A percentile compares a stretch with the other conserved stretches of the same genome.
Conservation (phyloP, 2,888 invertebrate genomes). For the Campaea margaritaria region DNA sequence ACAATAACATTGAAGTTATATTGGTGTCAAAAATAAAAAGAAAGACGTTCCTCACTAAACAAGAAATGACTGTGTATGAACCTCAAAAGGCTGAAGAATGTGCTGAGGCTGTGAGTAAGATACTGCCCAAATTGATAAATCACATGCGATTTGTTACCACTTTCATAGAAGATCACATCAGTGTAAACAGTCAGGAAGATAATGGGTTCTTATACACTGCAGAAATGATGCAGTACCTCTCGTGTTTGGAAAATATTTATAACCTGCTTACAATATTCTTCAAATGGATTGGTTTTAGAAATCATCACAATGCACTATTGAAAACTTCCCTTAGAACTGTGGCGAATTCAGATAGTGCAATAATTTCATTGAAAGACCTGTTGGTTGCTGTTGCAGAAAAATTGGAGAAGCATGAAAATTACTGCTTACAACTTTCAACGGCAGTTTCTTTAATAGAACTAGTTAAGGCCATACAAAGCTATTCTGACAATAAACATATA, state of each 20-base stretch:
- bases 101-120: constrained; percentile 60
- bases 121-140: constrained; percentile 65
- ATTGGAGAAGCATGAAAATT: constrained; percentile 76
- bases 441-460: constrained; percentile 84
- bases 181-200: constrained; percentile 53
- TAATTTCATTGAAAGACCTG: constrained; percentile 66
- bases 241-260: constrained; percentile 84
- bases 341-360: constrained; percentile 54
- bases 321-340: constrained; percentile 73
- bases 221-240: constrained; percentile 62
- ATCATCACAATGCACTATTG: constrained; percentile 66
- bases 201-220: constrained; percentile 53
- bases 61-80: constrained; percentile 61
- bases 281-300: constrained; percentile 87
- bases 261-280: constrained; percentile 85
- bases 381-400: constrained; percentile 66
- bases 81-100: constrained; percentile 65
- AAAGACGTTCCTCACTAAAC: constrained; percentile 68
- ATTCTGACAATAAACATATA: constrained; percentile 69
- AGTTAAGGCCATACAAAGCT: constrained; percentile 77
- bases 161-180: constrained; percentile 57
- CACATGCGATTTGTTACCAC: constrained; percentile 63
- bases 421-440: constrained; percentile 82
- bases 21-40: constrained; percentile 72
- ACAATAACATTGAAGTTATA: constrained; percentile 62